Conservation (phyloP, 2,797 vertebrate genomes). For the Phaenicophaeus curvirostris region DNA sequence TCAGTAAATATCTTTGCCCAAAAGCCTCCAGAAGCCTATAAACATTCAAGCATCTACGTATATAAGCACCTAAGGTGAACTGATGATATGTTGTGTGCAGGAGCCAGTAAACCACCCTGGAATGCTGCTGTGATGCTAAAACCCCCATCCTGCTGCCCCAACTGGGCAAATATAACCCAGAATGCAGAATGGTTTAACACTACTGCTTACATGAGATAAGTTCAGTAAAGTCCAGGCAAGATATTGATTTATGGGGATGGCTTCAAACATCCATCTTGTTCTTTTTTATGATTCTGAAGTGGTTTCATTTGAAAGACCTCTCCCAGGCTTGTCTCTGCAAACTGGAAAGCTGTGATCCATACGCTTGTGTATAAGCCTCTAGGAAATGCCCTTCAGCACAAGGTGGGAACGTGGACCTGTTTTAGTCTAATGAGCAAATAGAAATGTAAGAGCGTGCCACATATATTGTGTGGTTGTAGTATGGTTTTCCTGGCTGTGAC, state of each 20-base stretch:
- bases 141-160: neutral
- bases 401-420: neutral
- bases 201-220: neutral
- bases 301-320: neutral
- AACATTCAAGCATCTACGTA: neutral
- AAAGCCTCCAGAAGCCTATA: neutral
- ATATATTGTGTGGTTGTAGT: neutral
- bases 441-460: neutral
- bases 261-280: neutral
- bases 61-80: neutral
- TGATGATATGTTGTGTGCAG: neutral
- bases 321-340: neutral
- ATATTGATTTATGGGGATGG: neutral
- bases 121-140: neutral
- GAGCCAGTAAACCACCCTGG: neutral
- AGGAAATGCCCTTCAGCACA: neutral
- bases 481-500: neutral
- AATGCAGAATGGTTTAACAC: neutral
- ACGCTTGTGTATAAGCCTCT: neutral
- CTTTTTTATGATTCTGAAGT: neutral
- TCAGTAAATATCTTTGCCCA: neutral
- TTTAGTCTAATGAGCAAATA: neutral
- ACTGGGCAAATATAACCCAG: neutral
- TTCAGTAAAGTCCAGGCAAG: neutral
- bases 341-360: neutral